Base-by-base conservation (phyloP, 2,113 vertebrate genomes). In the Lampris megalopsis region DNA sequence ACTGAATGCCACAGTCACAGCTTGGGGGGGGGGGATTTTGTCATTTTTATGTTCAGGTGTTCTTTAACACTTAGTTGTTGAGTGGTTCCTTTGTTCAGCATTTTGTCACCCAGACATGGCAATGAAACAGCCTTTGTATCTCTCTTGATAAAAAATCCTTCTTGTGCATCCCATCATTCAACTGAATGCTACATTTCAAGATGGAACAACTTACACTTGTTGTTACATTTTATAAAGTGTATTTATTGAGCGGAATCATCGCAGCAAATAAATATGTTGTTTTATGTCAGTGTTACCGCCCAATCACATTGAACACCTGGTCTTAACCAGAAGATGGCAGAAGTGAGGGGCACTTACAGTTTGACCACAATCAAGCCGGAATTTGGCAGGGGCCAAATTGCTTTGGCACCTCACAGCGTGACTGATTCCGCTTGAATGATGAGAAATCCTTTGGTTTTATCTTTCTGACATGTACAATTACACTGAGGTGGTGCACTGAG, bases 261-360 rank as follows among this genome's bases (percentile, higher is more conserved):
- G 24, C 24, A 0, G 24, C 6, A 5, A 11, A 54, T 59, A 9
- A 11, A 3, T 9, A 1, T 45, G 9, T 58, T 35, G 41, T 7
- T 40, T 3, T 68, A 2, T 61, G 37, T n/a, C 13, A 24, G 24
- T 24, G 24, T 24, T 24, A 24, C 24, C 24, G 24, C 24, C 24
- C 24, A 24, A 24, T 24, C 24, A 24, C 24, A 24, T 24, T 24
- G 24, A 24, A 45, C 7, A 7, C 7, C 43, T 45, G 43, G 43
- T 37, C 77, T 61, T 40, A 13, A 67, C 81, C 85, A 87, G 76
- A 71, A 84, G 88, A 79, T 83, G 79, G 88, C 85, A 80, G 68
- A 5, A 58, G 56, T 37, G 56, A 7, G 35, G n/a, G 6, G 8
- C 2, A 10, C 49, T 52, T 6, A 4, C 6, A 45, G 3, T 4